Percentiles rank a stretch among this genome's conserved stretches.
Evolutionary conservation across 2,888 invertebrate species (phyloP).

Genomic region (Chloromyia formosa): DNA sequence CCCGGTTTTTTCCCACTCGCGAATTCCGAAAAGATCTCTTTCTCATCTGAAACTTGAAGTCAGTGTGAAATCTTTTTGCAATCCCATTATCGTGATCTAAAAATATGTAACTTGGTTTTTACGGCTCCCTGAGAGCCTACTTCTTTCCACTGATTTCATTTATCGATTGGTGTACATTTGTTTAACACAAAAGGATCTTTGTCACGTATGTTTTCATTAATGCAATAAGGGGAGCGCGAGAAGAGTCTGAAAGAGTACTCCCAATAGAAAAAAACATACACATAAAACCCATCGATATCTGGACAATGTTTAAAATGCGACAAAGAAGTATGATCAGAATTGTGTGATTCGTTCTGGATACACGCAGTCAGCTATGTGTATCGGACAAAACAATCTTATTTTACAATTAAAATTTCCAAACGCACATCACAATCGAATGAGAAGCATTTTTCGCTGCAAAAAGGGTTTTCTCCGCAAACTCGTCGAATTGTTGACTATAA

Average conservation of each 20-base stretch:
- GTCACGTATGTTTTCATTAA: background rate
- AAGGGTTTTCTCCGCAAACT: no score
- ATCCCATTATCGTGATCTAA: slow-evolving; percentile 23
- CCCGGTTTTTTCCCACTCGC: background rate
- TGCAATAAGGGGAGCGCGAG: background rate
- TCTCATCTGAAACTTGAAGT: background rate
- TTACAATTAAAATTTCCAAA: slow-evolving; percentile 39
- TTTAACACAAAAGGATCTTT: background rate
- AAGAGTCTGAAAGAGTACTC: background rate
- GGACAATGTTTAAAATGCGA: slow-evolving; percentile 4
- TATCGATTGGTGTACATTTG: slow-evolving; percentile 18
- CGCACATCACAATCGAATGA: background rate
- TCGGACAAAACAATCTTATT: slow-evolving; percentile 21
- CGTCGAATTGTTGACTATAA: background rate
- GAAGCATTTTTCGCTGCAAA: slow-evolving; percentile 5
- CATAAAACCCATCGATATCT: no score
- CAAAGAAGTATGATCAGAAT: slow-evolving; percentile 20
- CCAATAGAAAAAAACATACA: background rate
- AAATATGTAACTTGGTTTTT: slow-evolving; percentile 23
- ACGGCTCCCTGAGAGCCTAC: background rate
- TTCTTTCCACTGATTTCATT: slow-evolving; percentile 6
- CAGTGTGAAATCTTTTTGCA: slow-evolving; percentile 31
- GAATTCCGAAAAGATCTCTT: background rate
- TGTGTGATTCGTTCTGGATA: no score
- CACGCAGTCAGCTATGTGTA: background rate